phyloP scores from a whole-genome alignment of 2,113 vertebrate genomes.

The Nasalis larvatus region DNA sequence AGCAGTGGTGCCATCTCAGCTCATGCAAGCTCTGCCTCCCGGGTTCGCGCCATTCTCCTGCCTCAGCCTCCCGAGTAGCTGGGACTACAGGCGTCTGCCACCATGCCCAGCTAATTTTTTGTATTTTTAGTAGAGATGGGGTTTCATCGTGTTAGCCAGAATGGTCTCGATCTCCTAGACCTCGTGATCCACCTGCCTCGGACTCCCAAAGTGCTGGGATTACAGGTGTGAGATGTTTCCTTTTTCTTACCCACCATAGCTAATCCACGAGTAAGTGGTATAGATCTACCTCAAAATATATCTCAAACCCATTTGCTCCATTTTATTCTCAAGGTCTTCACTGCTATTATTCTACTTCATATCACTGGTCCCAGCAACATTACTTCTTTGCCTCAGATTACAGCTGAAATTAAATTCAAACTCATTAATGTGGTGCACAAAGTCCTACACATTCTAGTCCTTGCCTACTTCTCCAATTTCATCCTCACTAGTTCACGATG shows the following conservation, averaged over 20 bases:
- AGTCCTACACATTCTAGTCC: neutral
- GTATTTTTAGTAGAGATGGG: too few relatives aligned
- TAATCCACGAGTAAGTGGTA: neutral
- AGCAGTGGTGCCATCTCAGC: too few relatives aligned
- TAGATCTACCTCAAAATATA: neutral
- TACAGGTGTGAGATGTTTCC: neutral
- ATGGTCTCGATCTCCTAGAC: too few relatives aligned
- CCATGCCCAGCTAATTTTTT: too few relatives aligned
- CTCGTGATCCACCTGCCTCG: too few relatives aligned
- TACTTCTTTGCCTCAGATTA: neutral
- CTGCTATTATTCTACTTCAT: neutral
- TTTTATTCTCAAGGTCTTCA: neutral
- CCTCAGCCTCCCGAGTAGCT: too few relatives aligned
- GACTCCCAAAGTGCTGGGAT: too few relatives aligned
- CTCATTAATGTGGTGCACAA: neutral
- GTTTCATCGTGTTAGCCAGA: too few relatives aligned
- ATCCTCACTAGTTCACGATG: neutral
- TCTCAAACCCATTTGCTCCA: neutral
- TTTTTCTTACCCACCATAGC: neutral
- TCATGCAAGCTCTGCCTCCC: too few relatives aligned
- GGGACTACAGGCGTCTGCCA: too few relatives aligned
- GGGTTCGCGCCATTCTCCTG: too few relatives aligned
- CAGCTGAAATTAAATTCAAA: neutral
- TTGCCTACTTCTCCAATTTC: neutral
- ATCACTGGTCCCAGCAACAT: too few relatives aligned